A percentile compares a stretch with the other conserved stretches of the same genome.
Conservation (phyloP, 2,797 vertebrate species). For the Meda fulgida region DNA sequence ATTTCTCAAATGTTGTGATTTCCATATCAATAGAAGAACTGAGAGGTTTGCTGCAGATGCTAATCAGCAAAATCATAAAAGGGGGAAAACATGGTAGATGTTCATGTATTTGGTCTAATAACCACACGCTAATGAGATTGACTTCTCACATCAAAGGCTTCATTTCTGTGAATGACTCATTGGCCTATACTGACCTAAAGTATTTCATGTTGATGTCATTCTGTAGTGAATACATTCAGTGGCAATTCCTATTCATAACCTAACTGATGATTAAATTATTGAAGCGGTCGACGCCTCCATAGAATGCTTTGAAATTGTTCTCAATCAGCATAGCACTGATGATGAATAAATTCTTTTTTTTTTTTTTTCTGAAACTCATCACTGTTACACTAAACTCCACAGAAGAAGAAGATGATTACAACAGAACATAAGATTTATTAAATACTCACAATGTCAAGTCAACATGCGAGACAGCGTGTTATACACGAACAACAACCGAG, state of each 20-base stretch:
- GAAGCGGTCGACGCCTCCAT: neutral
- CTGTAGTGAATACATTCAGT: neutral
- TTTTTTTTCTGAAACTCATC: no score
- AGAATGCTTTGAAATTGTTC: neutral
- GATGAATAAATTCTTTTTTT: neutral
- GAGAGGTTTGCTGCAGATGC: neutral
- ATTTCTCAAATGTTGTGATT: conserved; percentile 7
- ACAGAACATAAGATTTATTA: no score
- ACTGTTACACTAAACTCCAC: no score
- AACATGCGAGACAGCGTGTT: no score
- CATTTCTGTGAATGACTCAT: neutral
- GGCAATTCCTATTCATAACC: neutral
- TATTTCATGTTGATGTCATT: neutral
- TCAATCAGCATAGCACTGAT: neutral
- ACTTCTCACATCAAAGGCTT: conserved; percentile 1
- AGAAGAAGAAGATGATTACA: no score
- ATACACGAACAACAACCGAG: no score
- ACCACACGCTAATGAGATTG: neutral
- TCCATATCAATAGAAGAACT: conserved; percentile 21
- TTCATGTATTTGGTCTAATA: conserved; percentile 4
- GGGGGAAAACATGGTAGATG: neutral
- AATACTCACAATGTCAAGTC: no score
- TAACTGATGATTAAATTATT: neutral
- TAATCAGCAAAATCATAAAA: neutral
- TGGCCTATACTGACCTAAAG: neutral